Conservation (phyloP, 2,888 invertebrate genomes). For the Dendrolimus pini region DNA sequence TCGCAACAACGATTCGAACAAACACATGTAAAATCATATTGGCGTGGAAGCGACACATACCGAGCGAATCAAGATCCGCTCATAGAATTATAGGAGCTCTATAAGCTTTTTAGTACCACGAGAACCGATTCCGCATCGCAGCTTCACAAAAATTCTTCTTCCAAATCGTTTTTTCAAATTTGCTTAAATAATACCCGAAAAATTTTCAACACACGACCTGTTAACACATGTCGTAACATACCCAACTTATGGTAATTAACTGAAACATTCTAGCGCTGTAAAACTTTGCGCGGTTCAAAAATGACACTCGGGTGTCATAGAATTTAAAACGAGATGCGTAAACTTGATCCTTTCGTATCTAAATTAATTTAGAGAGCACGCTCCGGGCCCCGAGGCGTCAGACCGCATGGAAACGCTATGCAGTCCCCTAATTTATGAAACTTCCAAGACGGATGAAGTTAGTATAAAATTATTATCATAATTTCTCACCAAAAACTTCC, state of each 20-base stretch:
- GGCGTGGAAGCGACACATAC: no score
- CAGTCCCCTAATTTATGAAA: slow-evolving; percentile 51
- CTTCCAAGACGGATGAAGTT: slow-evolving; percentile 62
- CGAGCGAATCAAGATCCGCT: no score
- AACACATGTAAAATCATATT: no score
- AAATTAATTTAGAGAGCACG: slow-evolving; percentile 32
- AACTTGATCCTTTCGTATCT: slow-evolving; percentile 19
- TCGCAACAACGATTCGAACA: no score
- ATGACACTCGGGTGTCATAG: background rate
- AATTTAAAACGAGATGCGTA: slow-evolving; percentile 2
- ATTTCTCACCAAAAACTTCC: slow-evolving; percentile 72
- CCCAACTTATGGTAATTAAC: background rate
- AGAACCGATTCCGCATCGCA: no score
- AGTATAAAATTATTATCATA: slow-evolving; percentile 70
- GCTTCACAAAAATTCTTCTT: no score
- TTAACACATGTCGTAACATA: background rate
- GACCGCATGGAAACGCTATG: slow-evolving; percentile 33
- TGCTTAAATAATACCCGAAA: no score
- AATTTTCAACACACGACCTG: no score
- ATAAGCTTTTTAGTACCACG: no score
- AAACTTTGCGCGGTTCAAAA: background rate
- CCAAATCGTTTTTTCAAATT: no score
- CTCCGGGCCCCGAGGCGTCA: slow-evolving; percentile 24
- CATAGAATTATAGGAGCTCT: no score
- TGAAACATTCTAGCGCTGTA: background rate